Evolutionary conservation across 2,797 vertebrate species (phyloP).

Genomic region (Centropyge bicolor): DNA sequence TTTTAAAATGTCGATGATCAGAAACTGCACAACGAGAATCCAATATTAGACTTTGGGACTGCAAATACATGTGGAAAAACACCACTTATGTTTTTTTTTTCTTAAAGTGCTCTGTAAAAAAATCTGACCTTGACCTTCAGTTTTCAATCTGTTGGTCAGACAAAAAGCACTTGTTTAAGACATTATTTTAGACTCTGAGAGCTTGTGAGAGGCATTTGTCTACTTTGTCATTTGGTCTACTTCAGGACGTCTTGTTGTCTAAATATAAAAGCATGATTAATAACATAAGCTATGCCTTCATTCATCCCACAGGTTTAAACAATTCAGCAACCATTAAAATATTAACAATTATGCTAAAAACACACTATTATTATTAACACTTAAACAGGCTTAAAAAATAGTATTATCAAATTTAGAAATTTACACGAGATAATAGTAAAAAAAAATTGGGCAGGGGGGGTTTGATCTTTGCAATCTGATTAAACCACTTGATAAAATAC

Average conservation of each 20-base stretch:
- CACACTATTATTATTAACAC: too few species aligned
- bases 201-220: not conserved
- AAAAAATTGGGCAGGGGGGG: not conserved
- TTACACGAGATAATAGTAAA: not conserved
- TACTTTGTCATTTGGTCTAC: not conserved
- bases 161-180: not conserved
- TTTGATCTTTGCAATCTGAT: too few species aligned
- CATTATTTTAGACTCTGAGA: not conserved
- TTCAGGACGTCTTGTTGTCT: not conserved
- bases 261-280: not conserved
- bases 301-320: too few species aligned
- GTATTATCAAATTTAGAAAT: too few species aligned
- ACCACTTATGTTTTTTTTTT: not conserved
- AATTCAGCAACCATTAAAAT: too few species aligned
- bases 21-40: constrained; percentile 7
- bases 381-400: too few species aligned
- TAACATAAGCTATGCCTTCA: too few species aligned
- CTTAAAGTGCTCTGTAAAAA: too few species aligned
- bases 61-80: not conserved
- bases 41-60: not conserved
- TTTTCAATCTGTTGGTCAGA: not conserved
- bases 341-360: too few species aligned
- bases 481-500: not conserved
- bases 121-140: not conserved
- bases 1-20: constrained; percentile 32